Percentiles rank a stretch among this genome's conserved stretches.
phyloP scores from a whole-genome alignment of 2,797 vertebrate species.

The Channallabes apus region DNA sequence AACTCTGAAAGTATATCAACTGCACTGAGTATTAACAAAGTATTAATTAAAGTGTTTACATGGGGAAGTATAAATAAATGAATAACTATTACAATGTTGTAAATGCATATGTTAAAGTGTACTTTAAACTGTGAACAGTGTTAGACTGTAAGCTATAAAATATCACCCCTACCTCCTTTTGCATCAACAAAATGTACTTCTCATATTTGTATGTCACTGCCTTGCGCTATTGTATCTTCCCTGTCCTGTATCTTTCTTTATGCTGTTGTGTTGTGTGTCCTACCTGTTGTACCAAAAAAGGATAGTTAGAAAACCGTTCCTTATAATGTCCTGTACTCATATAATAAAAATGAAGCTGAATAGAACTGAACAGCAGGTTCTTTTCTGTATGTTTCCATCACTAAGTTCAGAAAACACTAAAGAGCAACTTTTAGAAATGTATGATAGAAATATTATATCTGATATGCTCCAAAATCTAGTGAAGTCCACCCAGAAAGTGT shows the following conservation, averaged over 20 bases:
- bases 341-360: neutral
- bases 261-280: neutral
- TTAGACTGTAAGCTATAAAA: neutral
- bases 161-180: neutral
- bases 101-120: neutral
- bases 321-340: neutral
- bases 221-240: neutral
- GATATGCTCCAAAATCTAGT: neutral
- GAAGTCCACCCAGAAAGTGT: neutral
- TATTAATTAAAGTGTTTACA: neutral
- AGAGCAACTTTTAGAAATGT: neutral
- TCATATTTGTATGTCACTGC: neutral
- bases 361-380: neutral
- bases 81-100: neutral
- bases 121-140: neutral
- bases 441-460: neutral
- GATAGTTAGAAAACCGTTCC: neutral
- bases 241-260: neutral
- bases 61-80: neutral
- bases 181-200: neutral
- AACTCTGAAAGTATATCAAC: too few relatives aligned
- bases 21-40: neutral
- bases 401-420: neutral
- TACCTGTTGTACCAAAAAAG: neutral
- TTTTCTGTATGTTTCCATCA: neutral